Evolutionary conservation across 2,797 vertebrate species (phyloP).

Genomic region (Pitangus sulphuratus): DNA sequence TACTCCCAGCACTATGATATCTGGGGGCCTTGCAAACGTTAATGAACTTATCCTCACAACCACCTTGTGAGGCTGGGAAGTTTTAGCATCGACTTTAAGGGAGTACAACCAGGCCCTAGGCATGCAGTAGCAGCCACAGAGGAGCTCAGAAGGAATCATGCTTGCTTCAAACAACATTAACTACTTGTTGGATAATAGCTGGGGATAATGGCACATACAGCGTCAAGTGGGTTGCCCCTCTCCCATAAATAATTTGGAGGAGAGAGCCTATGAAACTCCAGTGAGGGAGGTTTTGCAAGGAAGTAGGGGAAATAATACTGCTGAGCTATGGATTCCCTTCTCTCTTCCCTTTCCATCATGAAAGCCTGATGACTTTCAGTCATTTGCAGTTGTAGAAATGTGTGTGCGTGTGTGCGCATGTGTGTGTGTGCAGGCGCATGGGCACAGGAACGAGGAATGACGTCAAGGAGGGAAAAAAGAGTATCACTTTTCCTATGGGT

Average conservation of each 20-base stretch:
- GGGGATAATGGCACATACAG: slow-evolving; percentile 68
- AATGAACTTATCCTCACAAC: slow-evolving; percentile 74
- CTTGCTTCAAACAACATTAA: slow-evolving; percentile 75
- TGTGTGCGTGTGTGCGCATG: background rate
- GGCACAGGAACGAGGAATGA: background rate
- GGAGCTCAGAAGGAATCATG: slow-evolving; percentile 68
- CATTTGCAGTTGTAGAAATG: background rate
- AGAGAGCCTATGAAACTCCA: slow-evolving; percentile 54
- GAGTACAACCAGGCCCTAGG: slow-evolving; percentile 70
- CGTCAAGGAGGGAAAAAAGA: background rate
- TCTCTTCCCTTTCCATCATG: slow-evolving; percentile 28
- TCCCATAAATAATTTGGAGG: slow-evolving; percentile 72
- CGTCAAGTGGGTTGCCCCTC: slow-evolving; percentile 64
- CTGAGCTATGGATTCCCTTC: slow-evolving; percentile 54
- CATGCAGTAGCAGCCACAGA: slow-evolving; percentile 65
- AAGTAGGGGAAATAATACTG: slow-evolving; percentile 57
- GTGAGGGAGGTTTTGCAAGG: slow-evolving; percentile 44
- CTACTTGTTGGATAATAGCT: slow-evolving; percentile 72
- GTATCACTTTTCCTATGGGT: background rate
- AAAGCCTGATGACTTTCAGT: slow-evolving; percentile 34
- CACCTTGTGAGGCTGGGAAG: slow-evolving; percentile 71
- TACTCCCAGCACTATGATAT: slow-evolving; percentile 73
- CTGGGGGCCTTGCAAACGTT: slow-evolving; percentile 70
- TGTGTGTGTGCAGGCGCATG: fast-evolving
- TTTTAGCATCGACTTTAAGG: slow-evolving; percentile 71